A percentile compares a stretch with the other conserved stretches of the same genome.
phyloP scores from a whole-genome alignment of 1,140 invertebrate genomes.

The Papilio helenus region DNA sequence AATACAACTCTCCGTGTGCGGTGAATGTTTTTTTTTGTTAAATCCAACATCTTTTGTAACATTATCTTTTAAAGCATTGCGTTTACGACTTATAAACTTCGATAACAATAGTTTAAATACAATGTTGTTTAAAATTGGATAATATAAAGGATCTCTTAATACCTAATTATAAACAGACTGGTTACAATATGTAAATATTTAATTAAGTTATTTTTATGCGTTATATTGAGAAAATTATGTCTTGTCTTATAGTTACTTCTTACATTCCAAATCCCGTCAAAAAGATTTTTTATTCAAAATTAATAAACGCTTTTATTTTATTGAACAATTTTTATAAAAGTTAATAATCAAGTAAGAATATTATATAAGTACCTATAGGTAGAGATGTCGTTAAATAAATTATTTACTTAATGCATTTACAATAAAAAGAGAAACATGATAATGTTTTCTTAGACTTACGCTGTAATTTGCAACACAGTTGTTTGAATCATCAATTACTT shows the following conservation, averaged over 20 bases:
- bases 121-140: neutral
- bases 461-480: neutral
- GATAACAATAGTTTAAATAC: slow-evolving; percentile 11
- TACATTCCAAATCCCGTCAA: no score
- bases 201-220: neutral
- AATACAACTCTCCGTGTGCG: slow-evolving; percentile 61
- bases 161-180: neutral
- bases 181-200: neutral
- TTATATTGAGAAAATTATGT: neutral
- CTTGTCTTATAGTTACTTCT: no score
- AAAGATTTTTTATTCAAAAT: no score
- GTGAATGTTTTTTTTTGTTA: slow-evolving; percentile 49
- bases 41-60: slow-evolving; percentile 39
- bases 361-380: neutral
- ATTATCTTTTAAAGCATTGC: slow-evolving; percentile 31
- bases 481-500: slow-evolving; percentile 10
- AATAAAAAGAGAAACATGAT: neutral
- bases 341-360: no score
- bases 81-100: slow-evolving; percentile 20
- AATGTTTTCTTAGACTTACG: neutral
- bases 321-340: neutral
- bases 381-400: neutral
- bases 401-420: neutral
- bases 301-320: neutral
- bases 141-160: neutral